These are phyloP conservation scores for Nezara viridula DNA, from an alignment of 2,888 invertebrate genomes.

Conservation along the genomic window DNA sequence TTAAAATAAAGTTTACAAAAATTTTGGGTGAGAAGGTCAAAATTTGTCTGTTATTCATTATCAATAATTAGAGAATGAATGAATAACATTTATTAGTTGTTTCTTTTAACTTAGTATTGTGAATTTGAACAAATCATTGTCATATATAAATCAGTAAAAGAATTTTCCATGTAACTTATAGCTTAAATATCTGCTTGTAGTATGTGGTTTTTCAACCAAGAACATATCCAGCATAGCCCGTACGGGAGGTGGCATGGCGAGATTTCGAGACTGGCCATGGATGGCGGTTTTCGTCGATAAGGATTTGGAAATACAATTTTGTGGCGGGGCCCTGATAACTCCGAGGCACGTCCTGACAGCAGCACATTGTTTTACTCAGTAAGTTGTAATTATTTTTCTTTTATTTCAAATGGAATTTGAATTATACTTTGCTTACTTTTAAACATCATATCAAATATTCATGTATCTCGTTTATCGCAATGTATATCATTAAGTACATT, in stretches of 20 bases:
- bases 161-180: background rate
- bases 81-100: background rate
- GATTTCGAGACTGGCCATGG: conserved; percentile 82
- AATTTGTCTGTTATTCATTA: too few relatives aligned
- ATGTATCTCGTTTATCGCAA: too few relatives aligned
- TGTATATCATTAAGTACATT: too few relatives aligned
- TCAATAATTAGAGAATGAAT: background rate
- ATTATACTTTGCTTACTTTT: background rate
- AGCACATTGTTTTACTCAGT: conserved; percentile 80
- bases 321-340: conserved; percentile 86
- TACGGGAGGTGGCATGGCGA: conserved; percentile 61
- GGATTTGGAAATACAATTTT: conserved; percentile 76
- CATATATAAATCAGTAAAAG: background rate
- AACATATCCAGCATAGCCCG: conserved; percentile 68
- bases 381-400: conserved; percentile 64
- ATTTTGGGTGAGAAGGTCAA: too few relatives aligned
- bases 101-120: background rate
- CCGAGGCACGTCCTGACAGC: conserved; percentile 84
- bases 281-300: conserved; percentile 82
- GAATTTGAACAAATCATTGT: background rate
- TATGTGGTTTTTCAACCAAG: conserved; percentile 70
- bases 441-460: background rate
- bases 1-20: too few relatives aligned
- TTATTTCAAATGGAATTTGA: background rate
- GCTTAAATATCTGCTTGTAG: conserved; percentile 66